Evolutionary conservation across 2,113 vertebrate genomes (phyloP), one percentile per base, ranked within the genome.

Genomic region (Oryzias woworae): DNA sequence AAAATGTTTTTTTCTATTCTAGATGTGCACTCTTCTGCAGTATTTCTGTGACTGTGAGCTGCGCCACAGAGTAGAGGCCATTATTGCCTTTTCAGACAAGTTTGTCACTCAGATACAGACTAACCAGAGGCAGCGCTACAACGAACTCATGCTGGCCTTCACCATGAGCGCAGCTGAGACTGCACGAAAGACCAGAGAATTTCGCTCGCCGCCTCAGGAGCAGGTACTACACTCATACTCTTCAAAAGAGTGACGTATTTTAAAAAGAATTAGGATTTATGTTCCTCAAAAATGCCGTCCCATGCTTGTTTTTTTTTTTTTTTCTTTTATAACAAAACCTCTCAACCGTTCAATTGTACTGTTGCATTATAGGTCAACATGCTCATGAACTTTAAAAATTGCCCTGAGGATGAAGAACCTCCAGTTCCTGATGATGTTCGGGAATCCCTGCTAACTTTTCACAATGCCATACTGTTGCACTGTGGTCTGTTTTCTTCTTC

Each of bases 1-100:
- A 63, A 5, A 42, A 18, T 45, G 55, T 66, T 1, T 43, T 42
- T 81, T 52, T 69, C 41, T 73, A 20, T 47, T 47, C 42, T 60
- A 98, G 96, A 98, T 98, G 96, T 98, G 96, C 54, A 90, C 93
- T 50, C 90, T 98, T 7, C 92, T 98, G 79, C 95, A 98, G 87
- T 95, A 95, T 77, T 97, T 98, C 90, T 98, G 96, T 65, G 95
- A 96, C 88, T 96, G 94, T 65, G 96, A 98, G 79, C 88, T 97
- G 15, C 95, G 96, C 69, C 96, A 98, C 90, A 91, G 95, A 0
- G 95, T 98, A 6, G 95, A 98, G 84, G 93, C 94, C 52, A 93
- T 97, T 55, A 94, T 92, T 0, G 94, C 96, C 0, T 97, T 95
- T 75, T 95, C 95, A 0, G 95, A 98, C 79, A 70, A 88, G 59